These are phyloP conservation scores for Neosalanx taihuensis DNA, from an alignment of 2,797 vertebrate species.

Conservation along the genomic window DNA sequence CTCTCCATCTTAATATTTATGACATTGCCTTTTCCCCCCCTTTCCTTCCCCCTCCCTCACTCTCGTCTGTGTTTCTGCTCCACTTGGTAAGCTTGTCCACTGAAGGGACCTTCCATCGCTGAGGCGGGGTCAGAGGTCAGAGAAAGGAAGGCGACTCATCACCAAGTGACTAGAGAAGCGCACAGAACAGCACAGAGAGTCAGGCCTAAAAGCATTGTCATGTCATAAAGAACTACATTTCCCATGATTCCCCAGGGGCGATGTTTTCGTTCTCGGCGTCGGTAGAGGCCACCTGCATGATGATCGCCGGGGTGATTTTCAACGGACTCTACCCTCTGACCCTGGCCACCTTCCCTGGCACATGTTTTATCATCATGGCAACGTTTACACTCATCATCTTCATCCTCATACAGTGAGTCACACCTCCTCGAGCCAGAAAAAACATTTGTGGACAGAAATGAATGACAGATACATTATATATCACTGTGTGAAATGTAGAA, in stretches of 20 bases:
- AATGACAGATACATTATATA: no score
- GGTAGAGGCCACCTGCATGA: constrained; percentile 56
- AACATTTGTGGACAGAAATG: no score
- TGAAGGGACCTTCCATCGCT: no score
- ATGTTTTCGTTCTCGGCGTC: constrained; percentile 66
- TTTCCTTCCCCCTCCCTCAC: not conserved
- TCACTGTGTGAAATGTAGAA: not conserved
- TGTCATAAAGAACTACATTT: not conserved
- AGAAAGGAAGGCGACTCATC: not conserved
- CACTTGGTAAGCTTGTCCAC: no score
- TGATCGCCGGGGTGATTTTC: constrained; percentile 52
- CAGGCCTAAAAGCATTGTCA: not conserved
- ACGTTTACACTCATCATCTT: constrained; percentile 52
- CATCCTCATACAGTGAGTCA: constrained; percentile 63
- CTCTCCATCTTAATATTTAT: not conserved
- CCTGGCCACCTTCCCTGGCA: constrained; percentile 59
- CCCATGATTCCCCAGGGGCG: constrained; percentile 50
- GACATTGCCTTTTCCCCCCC: not conserved
- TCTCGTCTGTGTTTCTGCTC: not conserved
- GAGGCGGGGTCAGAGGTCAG: not conserved
- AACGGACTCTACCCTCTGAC: constrained; percentile 62
- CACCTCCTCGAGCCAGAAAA: not conserved
- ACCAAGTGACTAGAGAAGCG: not conserved
- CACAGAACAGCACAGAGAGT: not conserved
- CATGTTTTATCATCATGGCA: constrained; percentile 64